Evolutionary conservation across 1,140 invertebrate genomes (phyloP), one percentile per base, ranked within the genome.

Genomic region (Chrysopa pallens): DNA sequence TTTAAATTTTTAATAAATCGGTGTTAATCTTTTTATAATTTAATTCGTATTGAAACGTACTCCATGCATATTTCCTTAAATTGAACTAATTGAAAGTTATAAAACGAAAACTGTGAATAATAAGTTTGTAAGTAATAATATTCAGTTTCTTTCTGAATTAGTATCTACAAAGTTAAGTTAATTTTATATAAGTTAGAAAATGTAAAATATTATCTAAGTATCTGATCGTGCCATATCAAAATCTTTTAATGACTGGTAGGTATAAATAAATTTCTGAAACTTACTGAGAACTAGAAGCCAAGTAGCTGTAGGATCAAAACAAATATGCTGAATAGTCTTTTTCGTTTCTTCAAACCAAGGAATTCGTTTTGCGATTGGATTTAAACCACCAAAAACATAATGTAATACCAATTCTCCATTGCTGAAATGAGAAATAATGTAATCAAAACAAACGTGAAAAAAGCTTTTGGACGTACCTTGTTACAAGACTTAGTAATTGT

Each of bases 301-400:
- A 38, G 69, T 64, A 31, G 76, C 76, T n/a, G 67, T 64, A 15
- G 75, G 70, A 61, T 81, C 76, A 59, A 82, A 81, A 55, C 74
- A 77, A 43, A 80, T 54, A 43, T 73, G 68, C 46, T 72, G 63
- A 33, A 82, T 74, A 46, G 61, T 57, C 57, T 73, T 74, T 37
- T 67, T 63, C 14, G 58, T 59, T 27, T 70, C 67, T 47, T 64
- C 62, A 56, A 76, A 75, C 79, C 78, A 83, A 46, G 73, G 71
- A 44, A 83, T 60, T 52, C 72, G 69, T 51, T 74, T 78, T n/a
- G 78, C 55, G n/a, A 76, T 60, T 37, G 57, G 41, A 6, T 54
- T 45, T 37, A 61, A 47, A 45, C 59, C 58, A 27, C 59, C 59
- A 50, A 54, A 60, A 15, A 46, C 55, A 46, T 61, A 61, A 43